phyloP scores from a whole-genome alignment of 2,113 vertebrate species.

The Cisticola juncidis region DNA sequence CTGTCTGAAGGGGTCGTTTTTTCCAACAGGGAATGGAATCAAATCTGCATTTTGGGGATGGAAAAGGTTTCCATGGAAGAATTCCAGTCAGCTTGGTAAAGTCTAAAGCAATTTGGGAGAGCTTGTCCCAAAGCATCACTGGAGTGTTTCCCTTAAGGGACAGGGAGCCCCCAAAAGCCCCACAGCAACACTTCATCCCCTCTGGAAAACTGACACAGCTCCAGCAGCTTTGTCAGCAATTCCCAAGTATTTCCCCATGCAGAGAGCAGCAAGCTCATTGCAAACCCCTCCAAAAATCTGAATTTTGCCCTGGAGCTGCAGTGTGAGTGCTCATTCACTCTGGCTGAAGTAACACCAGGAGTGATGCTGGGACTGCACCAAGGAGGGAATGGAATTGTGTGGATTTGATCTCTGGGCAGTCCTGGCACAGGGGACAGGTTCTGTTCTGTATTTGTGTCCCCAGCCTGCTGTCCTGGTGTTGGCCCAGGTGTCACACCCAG shows the following conservation, averaged over 20 bases:
- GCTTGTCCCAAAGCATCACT: not conserved
- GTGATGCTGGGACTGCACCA: not conserved
- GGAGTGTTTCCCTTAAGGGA: not conserved
- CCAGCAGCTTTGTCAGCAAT: not conserved
- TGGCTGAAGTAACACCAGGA: not conserved
- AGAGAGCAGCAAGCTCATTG: not conserved
- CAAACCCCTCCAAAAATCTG: not conserved
- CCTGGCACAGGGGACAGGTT: accelerated
- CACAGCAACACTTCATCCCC: not conserved
- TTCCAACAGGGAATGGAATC: constrained; percentile 17
- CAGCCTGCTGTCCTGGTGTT: not conserved
- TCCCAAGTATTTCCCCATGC: not conserved
- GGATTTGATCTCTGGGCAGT: not conserved
- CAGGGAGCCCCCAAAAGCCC: not conserved
- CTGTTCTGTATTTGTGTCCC: not conserved
- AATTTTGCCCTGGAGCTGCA: not conserved
- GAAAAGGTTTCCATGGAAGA: not conserved
- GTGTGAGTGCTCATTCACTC: not conserved
- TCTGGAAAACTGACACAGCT: not conserved
- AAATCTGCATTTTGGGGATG: not conserved
- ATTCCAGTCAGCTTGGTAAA: not conserved
- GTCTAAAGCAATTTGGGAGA: not conserved
- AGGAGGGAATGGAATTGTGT: not conserved
- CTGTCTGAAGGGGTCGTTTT: not conserved
- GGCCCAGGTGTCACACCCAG: not conserved